phyloP scores from a whole-genome alignment of 2,888 invertebrate genomes.

The Caenorhabditis panamensis region DNA sequence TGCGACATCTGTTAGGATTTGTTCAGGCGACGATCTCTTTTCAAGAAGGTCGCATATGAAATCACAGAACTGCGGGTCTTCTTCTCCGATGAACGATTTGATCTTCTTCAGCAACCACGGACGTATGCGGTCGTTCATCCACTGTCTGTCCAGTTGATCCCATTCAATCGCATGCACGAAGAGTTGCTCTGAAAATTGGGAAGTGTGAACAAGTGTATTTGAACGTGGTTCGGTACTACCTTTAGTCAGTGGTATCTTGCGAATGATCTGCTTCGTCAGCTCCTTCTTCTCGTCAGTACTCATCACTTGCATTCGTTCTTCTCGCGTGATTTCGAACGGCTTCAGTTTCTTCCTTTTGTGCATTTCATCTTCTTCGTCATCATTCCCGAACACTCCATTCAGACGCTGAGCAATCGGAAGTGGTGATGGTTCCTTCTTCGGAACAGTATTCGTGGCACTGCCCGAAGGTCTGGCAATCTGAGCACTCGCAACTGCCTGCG shows the following conservation, averaged over 20 bases:
- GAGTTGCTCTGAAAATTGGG: slow-evolving; percentile 86
- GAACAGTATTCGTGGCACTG: slow-evolving; percentile 3
- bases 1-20: slow-evolving; percentile 97
- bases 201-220: too few relatives aligned
- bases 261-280: slow-evolving; percentile 96
- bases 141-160: slow-evolving; percentile 88
- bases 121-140: slow-evolving; percentile 95
- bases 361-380: slow-evolving; percentile 76
- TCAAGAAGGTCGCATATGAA: slow-evolving; percentile 99
- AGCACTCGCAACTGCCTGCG: not conserved
- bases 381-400: slow-evolving; percentile 75
- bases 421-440: slow-evolving; percentile 24
- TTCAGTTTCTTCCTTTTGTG: slow-evolving; percentile 75
- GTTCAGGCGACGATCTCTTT: slow-evolving; percentile 92
- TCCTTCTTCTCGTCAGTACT: slow-evolving; percentile 90
- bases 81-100: slow-evolving; percentile 86
- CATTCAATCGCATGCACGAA: slow-evolving; percentile 96
- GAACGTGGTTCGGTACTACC: too few relatives aligned
- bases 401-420: slow-evolving; percentile 60
- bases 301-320: slow-evolving; percentile 78
- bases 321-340: slow-evolving; percentile 78
- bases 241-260: slow-evolving; percentile 97
- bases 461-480: slow-evolving; percentile 27
- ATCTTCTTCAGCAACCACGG: slow-evolving; percentile 99
- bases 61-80: slow-evolving; percentile 97